Percentiles rank a stretch among this genome's conserved stretches.
Evolutionary conservation across 2,888 invertebrate species (phyloP).

Genomic region (Ligdia adustata): DNA sequence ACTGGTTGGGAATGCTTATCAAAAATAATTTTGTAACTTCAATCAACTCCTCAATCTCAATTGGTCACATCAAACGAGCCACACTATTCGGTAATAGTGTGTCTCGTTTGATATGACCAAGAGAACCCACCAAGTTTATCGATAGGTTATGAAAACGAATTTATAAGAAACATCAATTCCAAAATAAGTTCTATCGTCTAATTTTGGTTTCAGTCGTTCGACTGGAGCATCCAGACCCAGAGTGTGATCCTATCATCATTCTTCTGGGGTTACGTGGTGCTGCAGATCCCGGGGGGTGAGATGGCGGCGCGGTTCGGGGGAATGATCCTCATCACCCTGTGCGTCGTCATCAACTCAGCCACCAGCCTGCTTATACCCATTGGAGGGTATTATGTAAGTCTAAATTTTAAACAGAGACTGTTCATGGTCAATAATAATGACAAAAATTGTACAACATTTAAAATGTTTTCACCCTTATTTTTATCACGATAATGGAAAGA

Average conservation of each 20-base stretch:
- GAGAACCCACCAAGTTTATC: too few relatives aligned
- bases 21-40: too few relatives aligned
- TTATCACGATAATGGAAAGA: too few relatives aligned
- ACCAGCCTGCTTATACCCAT: constrained; percentile 58
- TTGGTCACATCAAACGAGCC: too few relatives aligned
- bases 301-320: constrained; percentile 89
- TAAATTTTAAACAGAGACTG: neutral
- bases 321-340: constrained; percentile 80
- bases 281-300: constrained; percentile 88
- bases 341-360: constrained; percentile 66
- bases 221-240: constrained; percentile 82
- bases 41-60: too few relatives aligned
- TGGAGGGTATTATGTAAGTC: constrained; percentile 61
- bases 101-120: too few relatives aligned
- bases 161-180: constrained; percentile 1
- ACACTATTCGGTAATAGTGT: too few relatives aligned
- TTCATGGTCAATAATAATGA: too few relatives aligned
- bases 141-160: too few relatives aligned
- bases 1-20: too few relatives aligned
- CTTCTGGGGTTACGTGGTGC: constrained; percentile 87
- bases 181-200: neutral
- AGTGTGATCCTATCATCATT: constrained; percentile 81
- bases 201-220: constrained; percentile 55
- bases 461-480: too few relatives aligned
- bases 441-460: too few relatives aligned